Conservation (phyloP, 2,888 invertebrate genomes). For the Pocota personata region DNA sequence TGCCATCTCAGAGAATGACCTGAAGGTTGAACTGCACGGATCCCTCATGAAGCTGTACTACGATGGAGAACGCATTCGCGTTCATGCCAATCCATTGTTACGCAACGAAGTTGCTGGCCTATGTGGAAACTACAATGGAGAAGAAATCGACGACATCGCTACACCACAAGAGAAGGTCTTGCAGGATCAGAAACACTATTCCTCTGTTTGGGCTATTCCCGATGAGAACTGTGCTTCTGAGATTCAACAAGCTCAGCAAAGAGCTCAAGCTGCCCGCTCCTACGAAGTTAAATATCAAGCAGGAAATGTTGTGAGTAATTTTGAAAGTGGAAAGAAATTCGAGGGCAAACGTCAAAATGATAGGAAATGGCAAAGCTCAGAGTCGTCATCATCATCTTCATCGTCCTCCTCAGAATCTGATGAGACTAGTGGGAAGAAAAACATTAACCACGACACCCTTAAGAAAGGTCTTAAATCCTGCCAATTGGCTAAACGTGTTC, state of each 20-base stretch:
- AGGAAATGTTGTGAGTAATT: constrained; percentile 82
- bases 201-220: constrained; percentile 85
- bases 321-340: constrained; percentile 77
- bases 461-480: constrained; percentile 43
- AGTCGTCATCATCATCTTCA: constrained; percentile 63
- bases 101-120: constrained; percentile 86
- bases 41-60: constrained; percentile 84
- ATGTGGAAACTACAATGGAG: constrained; percentile 87
- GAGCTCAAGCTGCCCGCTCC: constrained; percentile 83
- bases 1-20: constrained; percentile 83
- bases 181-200: constrained; percentile 84
- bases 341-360: constrained; percentile 47
- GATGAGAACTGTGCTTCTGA: constrained; percentile 83
- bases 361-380: constrained; percentile 46
- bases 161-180: constrained; percentile 85
- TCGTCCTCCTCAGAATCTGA: constrained; percentile 55
- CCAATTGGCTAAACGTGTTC: constrained; percentile 83
- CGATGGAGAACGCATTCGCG: constrained; percentile 85
- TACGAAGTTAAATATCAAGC: constrained; percentile 76
- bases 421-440: constrained; percentile 25
- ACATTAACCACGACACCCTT: constrained; percentile 46
- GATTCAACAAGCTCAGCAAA: constrained; percentile 82
- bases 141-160: constrained; percentile 85
- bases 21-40: constrained; percentile 84
- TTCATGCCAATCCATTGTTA: constrained; percentile 82